Conservation (phyloP, 2,888 invertebrate species). For the Hirtodrosophila confusa region DNA sequence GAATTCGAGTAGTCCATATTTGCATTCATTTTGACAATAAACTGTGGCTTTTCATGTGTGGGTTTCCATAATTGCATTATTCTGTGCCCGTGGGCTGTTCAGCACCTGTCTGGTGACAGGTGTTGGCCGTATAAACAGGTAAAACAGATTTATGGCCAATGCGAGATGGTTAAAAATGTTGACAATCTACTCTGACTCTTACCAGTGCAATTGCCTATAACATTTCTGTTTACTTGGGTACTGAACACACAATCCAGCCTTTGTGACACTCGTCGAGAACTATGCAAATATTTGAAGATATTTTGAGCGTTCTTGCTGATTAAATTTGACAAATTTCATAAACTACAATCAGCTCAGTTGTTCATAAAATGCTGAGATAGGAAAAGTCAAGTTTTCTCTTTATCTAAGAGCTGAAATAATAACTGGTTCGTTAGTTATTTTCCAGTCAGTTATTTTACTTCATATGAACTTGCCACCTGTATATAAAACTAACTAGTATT, state of each 20-base stretch:
- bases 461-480: too few species aligned
- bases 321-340: too few species aligned
- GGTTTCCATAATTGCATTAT: slow-evolving; percentile 3
- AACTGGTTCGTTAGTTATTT: too few species aligned
- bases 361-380: background rate
- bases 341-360: too few species aligned
- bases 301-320: background rate
- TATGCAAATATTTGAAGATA: slow-evolving; percentile 8
- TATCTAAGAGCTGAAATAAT: too few species aligned
- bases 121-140: slow-evolving; percentile 21
- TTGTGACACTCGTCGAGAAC: slow-evolving; percentile 1
- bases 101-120: slow-evolving; percentile 9
- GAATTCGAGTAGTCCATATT: background rate
- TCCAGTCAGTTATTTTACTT: too few species aligned
- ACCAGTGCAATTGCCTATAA: background rate
- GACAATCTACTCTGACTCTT: background rate
- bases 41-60: background rate
- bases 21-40: slow-evolving; percentile 6
- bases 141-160: slow-evolving; percentile 26
- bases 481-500: too few species aligned
- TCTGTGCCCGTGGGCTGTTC: background rate
- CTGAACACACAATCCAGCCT: slow-evolving; percentile 1
- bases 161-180: slow-evolving; percentile 1
- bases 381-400: too few species aligned
- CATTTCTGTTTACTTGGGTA: background rate